phyloP scores from a whole-genome alignment of 30 jellyfish, hydroid and myxozoan species.

The Pseudorhiza aurosa region DNA sequence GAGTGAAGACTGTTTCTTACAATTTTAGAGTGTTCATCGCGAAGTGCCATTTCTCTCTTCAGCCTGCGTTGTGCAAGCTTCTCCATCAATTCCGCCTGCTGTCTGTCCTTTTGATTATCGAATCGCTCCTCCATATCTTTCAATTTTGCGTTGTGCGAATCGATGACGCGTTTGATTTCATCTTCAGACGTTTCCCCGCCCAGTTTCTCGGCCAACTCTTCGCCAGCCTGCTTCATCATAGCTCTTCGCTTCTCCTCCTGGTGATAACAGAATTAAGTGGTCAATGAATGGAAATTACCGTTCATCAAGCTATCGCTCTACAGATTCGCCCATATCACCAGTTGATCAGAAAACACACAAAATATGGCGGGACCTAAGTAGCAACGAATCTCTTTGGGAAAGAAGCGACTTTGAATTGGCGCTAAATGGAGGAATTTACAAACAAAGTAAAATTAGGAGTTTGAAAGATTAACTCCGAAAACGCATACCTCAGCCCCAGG shows the following conservation, averaged over 20 bases:
- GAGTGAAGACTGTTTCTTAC: too few relatives aligned
- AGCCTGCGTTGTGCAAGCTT: slow-evolving; percentile 75
- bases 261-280: background rate
- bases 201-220: slow-evolving; percentile 73
- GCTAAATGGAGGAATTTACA: too few relatives aligned
- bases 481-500: too few relatives aligned
- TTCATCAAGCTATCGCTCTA: too few relatives aligned
- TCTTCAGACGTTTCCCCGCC: slow-evolving; percentile 72
- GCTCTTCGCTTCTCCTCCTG: slow-evolving; percentile 78
- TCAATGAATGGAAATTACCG: background rate
- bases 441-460: too few relatives aligned
- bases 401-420: too few relatives aligned
- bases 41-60: slow-evolving; percentile 67
- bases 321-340: too few relatives aligned
- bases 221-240: slow-evolving; percentile 75
- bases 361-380: too few relatives aligned
- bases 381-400: too few relatives aligned
- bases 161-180: slow-evolving; percentile 75
- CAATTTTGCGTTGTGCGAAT: slow-evolving; percentile 56
- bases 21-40: slow-evolving; percentile 67
- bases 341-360: too few relatives aligned
- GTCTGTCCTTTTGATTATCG: slow-evolving; percentile 60
- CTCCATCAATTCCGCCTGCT: slow-evolving; percentile 66
- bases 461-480: too few relatives aligned
- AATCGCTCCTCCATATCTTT: slow-evolving; percentile 54